These are phyloP conservation scores for Glossosoma conforme DNA, from an alignment of 1,140 invertebrate species.

Conservation along the genomic window DNA sequence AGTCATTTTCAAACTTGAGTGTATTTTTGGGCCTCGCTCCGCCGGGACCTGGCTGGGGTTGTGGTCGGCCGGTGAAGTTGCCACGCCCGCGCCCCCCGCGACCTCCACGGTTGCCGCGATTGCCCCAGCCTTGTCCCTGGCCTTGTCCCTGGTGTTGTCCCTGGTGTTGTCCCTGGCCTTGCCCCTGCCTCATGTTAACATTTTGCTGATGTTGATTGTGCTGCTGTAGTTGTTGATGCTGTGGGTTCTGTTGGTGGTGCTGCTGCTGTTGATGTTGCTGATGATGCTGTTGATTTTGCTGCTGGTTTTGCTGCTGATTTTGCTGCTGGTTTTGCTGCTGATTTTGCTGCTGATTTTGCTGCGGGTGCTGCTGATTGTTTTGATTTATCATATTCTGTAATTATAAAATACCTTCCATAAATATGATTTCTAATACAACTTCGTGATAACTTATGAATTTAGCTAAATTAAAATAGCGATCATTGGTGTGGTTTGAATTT, in stretches of 20 bases:
- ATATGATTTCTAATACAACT: too few species aligned
- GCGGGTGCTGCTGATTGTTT: constrained; percentile 5
- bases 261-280: constrained; percentile 37
- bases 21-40: constrained; percentile 57
- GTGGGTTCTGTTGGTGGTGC: constrained; percentile 35
- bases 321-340: constrained; percentile 40
- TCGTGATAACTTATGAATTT: too few species aligned
- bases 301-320: constrained; percentile 34
- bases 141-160: constrained; percentile 25
- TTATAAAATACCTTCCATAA: not conserved
- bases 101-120: constrained; percentile 42
- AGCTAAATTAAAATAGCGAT: too few species aligned
- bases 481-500: too few species aligned
- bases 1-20: constrained; percentile 92
- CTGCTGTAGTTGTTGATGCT: constrained; percentile 39
- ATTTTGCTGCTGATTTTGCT: constrained; percentile 34
- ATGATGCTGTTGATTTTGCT: constrained; percentile 35
- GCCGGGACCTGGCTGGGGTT: constrained; percentile 41
- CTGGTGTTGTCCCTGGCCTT: constrained; percentile 40
- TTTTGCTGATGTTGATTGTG: constrained; percentile 36
- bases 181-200: constrained; percentile 28
- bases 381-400: constrained; percentile 1
- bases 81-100: constrained; percentile 51
- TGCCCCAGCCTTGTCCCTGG: constrained; percentile 35
- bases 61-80: constrained; percentile 39